Evolutionary conservation across 2,888 invertebrate species (phyloP), one percentile per base, ranked within the genome.

Genomic region (Microplitis deprimator): DNA sequence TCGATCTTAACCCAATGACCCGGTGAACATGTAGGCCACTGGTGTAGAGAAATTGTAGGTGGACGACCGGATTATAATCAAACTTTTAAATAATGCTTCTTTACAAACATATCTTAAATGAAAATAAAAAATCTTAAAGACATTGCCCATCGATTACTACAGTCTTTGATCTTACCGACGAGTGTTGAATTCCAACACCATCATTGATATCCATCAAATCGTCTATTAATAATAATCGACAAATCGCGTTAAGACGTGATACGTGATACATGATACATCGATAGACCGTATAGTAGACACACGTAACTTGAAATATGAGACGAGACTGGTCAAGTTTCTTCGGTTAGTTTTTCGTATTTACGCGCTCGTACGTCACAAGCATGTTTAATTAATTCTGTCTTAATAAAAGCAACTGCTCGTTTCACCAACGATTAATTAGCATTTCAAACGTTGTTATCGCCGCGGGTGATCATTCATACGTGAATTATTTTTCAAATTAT

Each of bases 341-440:
- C 10, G 41, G 17, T 70, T 60, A 17, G 10, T 50, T 50, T 50
- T 50, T 60, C 20, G 20, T n/a, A 7, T 38, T 75, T 71, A 77
- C 76, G 79, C 82, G 80, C 79, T 80, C 79, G 80, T 81, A 82
- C 82, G 81, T 83, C 81, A 84, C 73, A 80, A 41, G 79, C 77
- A 77, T 77, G 84, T 13, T 81, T 86, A 87, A 87, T 86, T 86
- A 86, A 85, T 85, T 85, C 84, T 83, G 83, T 86, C 86, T 87
- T 85, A 87, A 87, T 87, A 87, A 87, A 84, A 82, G 83, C 84
- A 81, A 80, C 83, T 84, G 84, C 84, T 82, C 83, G 82, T 79
- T 81, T 73, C 20, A 65, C 68, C 13, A 65, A 70, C 8, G 76
- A 29, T 68, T 40, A 82, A 87, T 87, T 86, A 87, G 85, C 85